phyloP scores from a whole-genome alignment of 2,797 vertebrate genomes.

The Phrynocephalus vlangalii region DNA sequence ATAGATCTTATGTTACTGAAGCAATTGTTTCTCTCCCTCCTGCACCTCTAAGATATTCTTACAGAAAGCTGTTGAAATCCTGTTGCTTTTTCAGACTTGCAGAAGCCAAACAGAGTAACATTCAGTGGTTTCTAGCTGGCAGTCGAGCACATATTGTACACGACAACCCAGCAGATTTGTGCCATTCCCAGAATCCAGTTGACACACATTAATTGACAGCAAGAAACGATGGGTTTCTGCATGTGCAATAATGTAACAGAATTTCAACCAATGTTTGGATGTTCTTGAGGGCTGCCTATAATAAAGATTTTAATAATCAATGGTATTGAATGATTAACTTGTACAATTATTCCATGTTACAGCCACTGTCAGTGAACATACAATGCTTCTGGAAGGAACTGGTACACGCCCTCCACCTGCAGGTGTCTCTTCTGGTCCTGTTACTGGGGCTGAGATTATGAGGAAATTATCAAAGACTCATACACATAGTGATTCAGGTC shows the following conservation, averaged over 20 bases:
- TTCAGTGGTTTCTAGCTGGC: too few relatives aligned
- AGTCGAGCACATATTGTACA: too few relatives aligned
- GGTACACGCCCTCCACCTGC: constrained; percentile 89
- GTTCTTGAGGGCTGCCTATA: background rate
- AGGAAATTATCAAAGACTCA: constrained; percentile 97
- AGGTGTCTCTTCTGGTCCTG: constrained; percentile 87
- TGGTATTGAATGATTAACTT: background rate
- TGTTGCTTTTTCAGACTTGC: too few relatives aligned
- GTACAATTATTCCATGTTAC: constrained; percentile 49
- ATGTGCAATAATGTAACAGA: too few relatives aligned
- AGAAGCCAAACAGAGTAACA: too few relatives aligned
- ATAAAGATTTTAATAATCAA: constrained; percentile 16
- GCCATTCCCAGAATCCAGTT: too few relatives aligned
- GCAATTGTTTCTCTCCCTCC: background rate
- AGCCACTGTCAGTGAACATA: constrained; percentile 98
- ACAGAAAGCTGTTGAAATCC: too few relatives aligned
- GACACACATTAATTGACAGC: too few relatives aligned
- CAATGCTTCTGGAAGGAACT: constrained; percentile 94
- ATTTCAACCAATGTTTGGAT: background rate
- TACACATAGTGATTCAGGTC: constrained; percentile 91
- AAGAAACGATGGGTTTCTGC: too few relatives aligned
- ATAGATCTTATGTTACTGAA: too few relatives aligned
- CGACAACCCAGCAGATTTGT: too few relatives aligned
- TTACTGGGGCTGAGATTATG: constrained; percentile 97
- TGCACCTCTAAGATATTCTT: too few relatives aligned